phyloP scores from a whole-genome alignment of 2,797 vertebrate genomes.

The Cheirogaleus major region DNA sequence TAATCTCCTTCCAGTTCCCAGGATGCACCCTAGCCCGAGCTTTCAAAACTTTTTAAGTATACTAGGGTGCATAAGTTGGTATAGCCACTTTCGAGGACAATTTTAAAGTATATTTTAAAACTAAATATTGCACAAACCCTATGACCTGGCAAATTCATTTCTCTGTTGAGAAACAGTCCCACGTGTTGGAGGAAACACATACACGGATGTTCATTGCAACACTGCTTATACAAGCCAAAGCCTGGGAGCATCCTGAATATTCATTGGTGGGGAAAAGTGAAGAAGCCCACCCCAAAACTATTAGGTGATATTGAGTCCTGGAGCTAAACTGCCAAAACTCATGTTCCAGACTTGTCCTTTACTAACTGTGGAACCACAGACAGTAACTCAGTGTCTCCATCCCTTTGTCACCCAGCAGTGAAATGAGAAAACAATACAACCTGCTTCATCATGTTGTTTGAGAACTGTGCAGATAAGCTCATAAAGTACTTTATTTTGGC shows the following conservation, averaged over 20 bases:
- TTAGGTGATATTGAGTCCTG: neutral
- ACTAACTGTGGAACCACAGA: neutral
- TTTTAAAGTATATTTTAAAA: neutral
- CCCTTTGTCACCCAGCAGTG: neutral
- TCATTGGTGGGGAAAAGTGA: neutral
- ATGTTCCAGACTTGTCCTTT: neutral
- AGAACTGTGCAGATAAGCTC: neutral
- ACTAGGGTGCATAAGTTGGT: neutral
- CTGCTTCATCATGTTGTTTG: neutral
- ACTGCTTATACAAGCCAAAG: neutral
- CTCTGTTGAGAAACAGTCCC: neutral
- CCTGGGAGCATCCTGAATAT: neutral
- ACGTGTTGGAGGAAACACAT: neutral
- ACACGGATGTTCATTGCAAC: too few relatives aligned
- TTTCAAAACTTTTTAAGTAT: neutral
- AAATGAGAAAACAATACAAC: neutral
- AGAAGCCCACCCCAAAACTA: neutral
- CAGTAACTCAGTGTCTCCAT: neutral
- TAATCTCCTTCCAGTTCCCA: neutral
- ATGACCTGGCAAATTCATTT: neutral
- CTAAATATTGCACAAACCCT: neutral
- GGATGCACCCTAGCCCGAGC: neutral
- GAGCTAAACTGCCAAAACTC: neutral
- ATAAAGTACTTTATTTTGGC: neutral
- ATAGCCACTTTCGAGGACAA: neutral